phyloP scores from a whole-genome alignment of 2,113 vertebrate genomes.

The Platysternon megacephalum region DNA sequence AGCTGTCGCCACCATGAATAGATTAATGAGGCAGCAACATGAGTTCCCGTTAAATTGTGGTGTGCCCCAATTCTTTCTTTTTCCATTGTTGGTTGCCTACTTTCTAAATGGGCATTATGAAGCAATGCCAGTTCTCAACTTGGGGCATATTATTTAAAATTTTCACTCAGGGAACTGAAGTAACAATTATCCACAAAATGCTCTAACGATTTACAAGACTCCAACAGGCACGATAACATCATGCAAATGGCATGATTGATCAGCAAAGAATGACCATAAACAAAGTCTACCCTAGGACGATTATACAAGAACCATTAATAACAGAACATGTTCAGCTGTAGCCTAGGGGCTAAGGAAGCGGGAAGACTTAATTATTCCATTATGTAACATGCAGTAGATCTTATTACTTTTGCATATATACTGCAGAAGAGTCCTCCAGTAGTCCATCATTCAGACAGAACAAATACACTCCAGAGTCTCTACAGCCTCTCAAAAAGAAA shows the following conservation, averaged over 20 bases:
- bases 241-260: background rate
- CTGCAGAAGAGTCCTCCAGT: constrained; percentile 9
- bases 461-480: background rate
- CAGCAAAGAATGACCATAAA: accelerated
- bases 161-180: constrained; percentile 5
- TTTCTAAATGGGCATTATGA: background rate
- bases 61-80: background rate
- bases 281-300: background rate
- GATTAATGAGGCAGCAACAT: background rate
- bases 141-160: background rate
- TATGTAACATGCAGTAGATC: background rate
- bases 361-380: background rate
- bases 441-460: background rate
- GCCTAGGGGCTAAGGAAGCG: background rate
- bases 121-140: background rate
- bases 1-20: background rate
- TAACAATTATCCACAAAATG: background rate
- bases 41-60: background rate
- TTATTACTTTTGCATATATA: background rate
- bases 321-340: background rate
- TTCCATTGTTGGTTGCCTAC: background rate
- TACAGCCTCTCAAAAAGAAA: background rate
- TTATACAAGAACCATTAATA: accelerated
- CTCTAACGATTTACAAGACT: background rate
- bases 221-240: accelerated